Evolutionary conservation across 2,888 invertebrate genomes (phyloP), one percentile per base, ranked within the genome.

Genomic region (Cerceris ruficornis): DNA sequence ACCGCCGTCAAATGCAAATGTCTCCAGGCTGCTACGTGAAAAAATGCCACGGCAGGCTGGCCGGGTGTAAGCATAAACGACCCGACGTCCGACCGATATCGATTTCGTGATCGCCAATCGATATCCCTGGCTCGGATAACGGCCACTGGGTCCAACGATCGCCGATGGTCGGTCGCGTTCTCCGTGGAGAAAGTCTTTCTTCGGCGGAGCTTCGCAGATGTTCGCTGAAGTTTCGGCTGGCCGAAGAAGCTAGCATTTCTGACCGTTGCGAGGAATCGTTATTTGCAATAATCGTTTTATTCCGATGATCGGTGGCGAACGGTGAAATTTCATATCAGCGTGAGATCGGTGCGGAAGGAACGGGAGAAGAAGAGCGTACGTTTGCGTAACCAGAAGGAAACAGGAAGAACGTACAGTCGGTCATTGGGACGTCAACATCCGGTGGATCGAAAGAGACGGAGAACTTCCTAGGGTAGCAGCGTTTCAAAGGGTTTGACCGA

Each of bases 41-140:
- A 77, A 84, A 85, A 84, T 84, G 77, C 66, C 49, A 55, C 14
- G 55, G 65, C 72, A 58, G 61, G 39, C 14, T 15, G 59, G n/a
- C 50, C 57, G 55, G 28, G 68, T 50, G 54, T 59, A 59, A 72
- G 64, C 61, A 50, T 76, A 68, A 70, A 74, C 66, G 62, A 65
- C 68, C 65, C 46, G 55, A 39, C 39, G 71, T 17, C 50, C 69
- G 61, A 65, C 65, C 78, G 84, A 80, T 88, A 88, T 88, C 86
- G 86, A 87, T 88, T 88, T 83, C 86, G 82, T 74, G 65, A 64
- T 41, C 74, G 81, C 81, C 74, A 86, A 88, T 87, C 86, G 82
- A 82, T 85, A 81, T 78, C 76, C 81, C 64, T 75, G 81, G 82
- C 79, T 83, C 81, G 80, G 59, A 75, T 86, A 81, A 84, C 86